These are phyloP conservation scores for Drosophila greeni DNA, from an alignment of 2,888 invertebrate species.

Conservation along the genomic window DNA sequence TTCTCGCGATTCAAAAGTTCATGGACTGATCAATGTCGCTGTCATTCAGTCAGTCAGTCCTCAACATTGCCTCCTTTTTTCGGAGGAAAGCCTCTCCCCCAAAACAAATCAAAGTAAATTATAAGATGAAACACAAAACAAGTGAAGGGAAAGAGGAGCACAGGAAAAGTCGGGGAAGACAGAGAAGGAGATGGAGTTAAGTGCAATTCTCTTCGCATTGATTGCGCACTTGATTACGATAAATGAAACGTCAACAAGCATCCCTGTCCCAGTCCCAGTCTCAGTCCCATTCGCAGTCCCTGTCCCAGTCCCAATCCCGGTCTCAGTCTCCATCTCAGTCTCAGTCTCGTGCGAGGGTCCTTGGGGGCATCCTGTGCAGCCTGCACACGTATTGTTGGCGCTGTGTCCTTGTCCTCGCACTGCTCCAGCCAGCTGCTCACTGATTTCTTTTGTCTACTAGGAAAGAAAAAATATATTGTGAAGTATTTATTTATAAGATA, in stretches of 20 bases:
- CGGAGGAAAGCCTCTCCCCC: background rate
- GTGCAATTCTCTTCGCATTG: constrained; percentile 72
- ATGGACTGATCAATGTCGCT: constrained; percentile 27
- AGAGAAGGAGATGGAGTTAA: constrained; percentile 42
- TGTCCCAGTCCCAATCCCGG: background rate
- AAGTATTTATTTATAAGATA: too few relatives aligned
- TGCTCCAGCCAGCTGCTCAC: constrained; percentile 22
- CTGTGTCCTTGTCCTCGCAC: constrained; percentile 44
- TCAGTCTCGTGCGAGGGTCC: constrained; percentile 45
- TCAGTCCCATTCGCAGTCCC: constrained; percentile 2
- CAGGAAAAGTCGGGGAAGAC: background rate
- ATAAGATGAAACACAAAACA: constrained; percentile 39
- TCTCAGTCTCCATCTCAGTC: constrained; percentile 23
- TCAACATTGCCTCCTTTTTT: constrained; percentile 8
- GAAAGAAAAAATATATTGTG: background rate
- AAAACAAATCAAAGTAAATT: constrained; percentile 66
- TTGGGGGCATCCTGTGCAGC: constrained; percentile 47
- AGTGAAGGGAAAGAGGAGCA: background rate
- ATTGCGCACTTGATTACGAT: constrained; percentile 73
- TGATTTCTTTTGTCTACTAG: constrained; percentile 65
- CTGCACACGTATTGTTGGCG: constrained; percentile 40
- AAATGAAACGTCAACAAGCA: constrained; percentile 70
- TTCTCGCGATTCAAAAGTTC: constrained; percentile 22
- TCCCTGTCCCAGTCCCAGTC: constrained; percentile 12
- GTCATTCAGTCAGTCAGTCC: constrained; percentile 14